Base-by-base conservation (phyloP, 2,888 invertebrate species). In the Andrena bucephala region DNA sequence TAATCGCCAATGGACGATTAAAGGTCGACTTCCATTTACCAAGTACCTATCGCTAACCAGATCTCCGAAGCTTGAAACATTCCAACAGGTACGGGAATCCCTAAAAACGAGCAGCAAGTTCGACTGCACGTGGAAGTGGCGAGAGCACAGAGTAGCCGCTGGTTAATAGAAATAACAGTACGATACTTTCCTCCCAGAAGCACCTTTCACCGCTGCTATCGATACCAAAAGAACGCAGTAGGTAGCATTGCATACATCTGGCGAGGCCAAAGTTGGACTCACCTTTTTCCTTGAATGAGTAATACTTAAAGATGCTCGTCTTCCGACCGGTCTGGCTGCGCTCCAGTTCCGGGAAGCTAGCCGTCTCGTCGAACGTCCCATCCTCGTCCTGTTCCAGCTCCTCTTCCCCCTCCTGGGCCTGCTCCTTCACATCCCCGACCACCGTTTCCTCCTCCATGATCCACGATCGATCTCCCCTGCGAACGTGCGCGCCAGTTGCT, bases 271-370 rank as follows among this genome's bases (percentile, higher is more conserved):
- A 20, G 20, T 8, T 4, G 16, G 5, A 65, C 90, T 90, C 85
- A 93, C 93, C 92, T 88, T 84, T 87, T 8, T 89, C 89, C 57
- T 87, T 91, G 66, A 90, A 90, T 10, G 92, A 84, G 69, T 93
- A 93, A 75, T 85, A 92, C 73, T 92, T 89, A 83, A 93, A 93
- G 82, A 92, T 92, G 80, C 92, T 93, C 0, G 92, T 93, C 76
- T 89, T 91, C 50, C 93, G 89, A 42, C 91, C 89, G 52, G 89
- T 88, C 54, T 90, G 86, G 29, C 85, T 85, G 1, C 83, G 72
- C 48, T 91, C 90, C 52, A 89, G 73, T 67, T 86, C 70, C 6
- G 48, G 59, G 1, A 80, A 70, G 6, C 7, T 77, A 27, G 66
- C 0, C 5, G 6, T 54, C 20, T 84, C 83, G 20, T 85, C 87